Evolutionary conservation across 92 coral and sea anemone genomes (phyloP).

Genomic region (Palythoa grandis): DNA sequence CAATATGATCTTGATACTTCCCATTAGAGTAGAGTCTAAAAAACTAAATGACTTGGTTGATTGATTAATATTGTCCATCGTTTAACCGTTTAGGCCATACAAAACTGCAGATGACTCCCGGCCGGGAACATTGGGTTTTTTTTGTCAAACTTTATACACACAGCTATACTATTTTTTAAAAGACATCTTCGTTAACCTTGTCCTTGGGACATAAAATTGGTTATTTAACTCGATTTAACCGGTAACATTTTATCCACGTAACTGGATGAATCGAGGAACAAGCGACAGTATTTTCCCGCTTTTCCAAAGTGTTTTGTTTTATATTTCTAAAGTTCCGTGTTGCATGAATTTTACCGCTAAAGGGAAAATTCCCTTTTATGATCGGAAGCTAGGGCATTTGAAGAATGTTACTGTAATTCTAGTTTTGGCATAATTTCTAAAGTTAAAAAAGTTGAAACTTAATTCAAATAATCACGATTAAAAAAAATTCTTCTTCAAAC

Average conservation of each 20-base stretch:
- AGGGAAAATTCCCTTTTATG: slow-evolving; percentile 34
- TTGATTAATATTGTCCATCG: no score
- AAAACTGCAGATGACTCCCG: no score
- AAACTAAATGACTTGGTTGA: no score
- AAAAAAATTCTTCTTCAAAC: neutral
- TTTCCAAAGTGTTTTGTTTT: neutral
- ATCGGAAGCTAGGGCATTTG: neutral
- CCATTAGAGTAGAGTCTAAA: no score
- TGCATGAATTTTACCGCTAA: neutral
- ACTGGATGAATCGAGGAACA: neutral
- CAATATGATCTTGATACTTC: no score
- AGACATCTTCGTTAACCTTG: no score
- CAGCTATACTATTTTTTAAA: no score
- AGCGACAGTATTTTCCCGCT: neutral
- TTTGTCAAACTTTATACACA: no score
- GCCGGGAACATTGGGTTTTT: no score
- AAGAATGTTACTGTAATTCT: slow-evolving; percentile 9
- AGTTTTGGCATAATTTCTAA: neutral
- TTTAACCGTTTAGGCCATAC: no score
- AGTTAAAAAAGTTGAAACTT: neutral
- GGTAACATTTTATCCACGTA: neutral
- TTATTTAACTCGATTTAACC: no score
- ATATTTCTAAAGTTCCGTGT: slow-evolving; percentile 7
- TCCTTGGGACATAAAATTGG: no score
- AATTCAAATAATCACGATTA: neutral